A percentile compares a stretch with the other conserved stretches of the same genome.
These are phyloP conservation scores for Thymelicus sylvestris DNA, from an alignment of 2,888 invertebrate genomes.

Conservation along the genomic window DNA sequence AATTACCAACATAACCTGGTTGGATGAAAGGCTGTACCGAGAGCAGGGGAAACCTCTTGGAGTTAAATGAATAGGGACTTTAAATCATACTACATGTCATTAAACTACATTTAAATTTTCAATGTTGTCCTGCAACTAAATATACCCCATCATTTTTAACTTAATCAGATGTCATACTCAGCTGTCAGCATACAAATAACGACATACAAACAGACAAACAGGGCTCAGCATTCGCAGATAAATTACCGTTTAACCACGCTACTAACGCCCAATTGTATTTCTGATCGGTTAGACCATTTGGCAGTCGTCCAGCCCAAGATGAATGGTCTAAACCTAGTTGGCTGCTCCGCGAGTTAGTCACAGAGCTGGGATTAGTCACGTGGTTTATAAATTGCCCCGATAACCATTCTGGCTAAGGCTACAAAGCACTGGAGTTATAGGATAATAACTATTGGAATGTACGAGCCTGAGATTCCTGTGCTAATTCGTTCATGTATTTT, in stretches of 20 bases:
- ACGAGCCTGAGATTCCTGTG: not conserved
- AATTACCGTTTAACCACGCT: conserved; percentile 36
- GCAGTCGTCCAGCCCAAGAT: conserved; percentile 32
- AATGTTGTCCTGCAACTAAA: not conserved
- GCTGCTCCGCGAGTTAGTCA: conserved; percentile 41
- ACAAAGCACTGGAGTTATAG: conserved; percentile 1
- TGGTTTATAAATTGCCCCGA: conserved; percentile 33
- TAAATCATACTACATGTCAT: no score
- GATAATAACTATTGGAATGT: not conserved
- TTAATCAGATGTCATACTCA: conserved; percentile 23
- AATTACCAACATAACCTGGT: no score
- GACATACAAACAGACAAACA: conserved; percentile 19
- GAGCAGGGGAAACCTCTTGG: no score
- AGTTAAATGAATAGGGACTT: no score
- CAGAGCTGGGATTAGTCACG: conserved; percentile 41
- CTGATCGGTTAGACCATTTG: conserved; percentile 37
- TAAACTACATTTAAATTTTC: no score
- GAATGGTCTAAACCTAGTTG: conserved; percentile 39
- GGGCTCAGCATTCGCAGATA: conserved; percentile 17
- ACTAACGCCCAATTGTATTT: conserved; percentile 38
- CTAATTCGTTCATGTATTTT: no score
- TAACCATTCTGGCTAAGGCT: conserved; percentile 29
- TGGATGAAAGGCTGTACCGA: no score
- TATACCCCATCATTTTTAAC: not conserved
- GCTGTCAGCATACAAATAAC: conserved; percentile 14